Percentiles rank a stretch among this genome's conserved stretches.
phyloP scores from a whole-genome alignment of 2,888 invertebrate genomes.

The Caenorhabditis sp. region DNA sequence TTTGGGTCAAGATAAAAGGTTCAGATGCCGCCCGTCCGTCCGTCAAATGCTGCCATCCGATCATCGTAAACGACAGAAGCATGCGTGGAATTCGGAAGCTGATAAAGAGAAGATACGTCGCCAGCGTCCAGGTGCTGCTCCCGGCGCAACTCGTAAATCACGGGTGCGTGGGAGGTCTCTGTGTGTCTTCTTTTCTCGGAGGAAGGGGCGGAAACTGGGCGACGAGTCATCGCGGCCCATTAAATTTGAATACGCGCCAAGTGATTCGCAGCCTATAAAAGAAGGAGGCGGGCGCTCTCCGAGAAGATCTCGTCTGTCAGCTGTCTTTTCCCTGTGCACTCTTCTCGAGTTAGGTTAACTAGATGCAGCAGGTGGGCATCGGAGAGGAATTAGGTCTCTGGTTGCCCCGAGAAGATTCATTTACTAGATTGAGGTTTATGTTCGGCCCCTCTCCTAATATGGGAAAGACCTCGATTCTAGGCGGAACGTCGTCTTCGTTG shows the following conservation, averaged over 20 bases:
- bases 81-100: slow-evolving; percentile 57
- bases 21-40: slow-evolving; percentile 36
- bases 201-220: too few species aligned
- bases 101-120: slow-evolving; percentile 5
- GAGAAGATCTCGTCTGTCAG: slow-evolving; percentile 35
- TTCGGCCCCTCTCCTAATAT: slow-evolving; percentile 54
- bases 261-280: slow-evolving; percentile 52
- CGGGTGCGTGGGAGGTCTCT: slow-evolving; percentile 59
- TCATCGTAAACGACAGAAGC: slow-evolving; percentile 44
- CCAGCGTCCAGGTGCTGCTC: slow-evolving; percentile 43
- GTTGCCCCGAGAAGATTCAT: slow-evolving; percentile 35
- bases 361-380: slow-evolving; percentile 53
- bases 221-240: slow-evolving; percentile 48
- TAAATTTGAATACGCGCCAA: slow-evolving; percentile 54
- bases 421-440: slow-evolving; percentile 48
- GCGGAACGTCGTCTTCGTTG: slow-evolving; percentile 1
- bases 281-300: slow-evolving; percentile 16
- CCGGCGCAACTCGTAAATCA: slow-evolving; percentile 52
- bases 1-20: slow-evolving; percentile 58
- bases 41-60: slow-evolving; percentile 7
- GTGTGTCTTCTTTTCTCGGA: too few species aligned
- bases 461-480: slow-evolving; percentile 56
- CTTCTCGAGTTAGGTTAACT: slow-evolving; percentile 40
- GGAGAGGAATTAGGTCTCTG: slow-evolving; percentile 28
- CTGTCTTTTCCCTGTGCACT: slow-evolving; percentile 27